Evolutionary conservation across 1,140 invertebrate genomes (phyloP), one percentile per base, ranked within the genome.

Genomic region (Aphis gossypii): DNA sequence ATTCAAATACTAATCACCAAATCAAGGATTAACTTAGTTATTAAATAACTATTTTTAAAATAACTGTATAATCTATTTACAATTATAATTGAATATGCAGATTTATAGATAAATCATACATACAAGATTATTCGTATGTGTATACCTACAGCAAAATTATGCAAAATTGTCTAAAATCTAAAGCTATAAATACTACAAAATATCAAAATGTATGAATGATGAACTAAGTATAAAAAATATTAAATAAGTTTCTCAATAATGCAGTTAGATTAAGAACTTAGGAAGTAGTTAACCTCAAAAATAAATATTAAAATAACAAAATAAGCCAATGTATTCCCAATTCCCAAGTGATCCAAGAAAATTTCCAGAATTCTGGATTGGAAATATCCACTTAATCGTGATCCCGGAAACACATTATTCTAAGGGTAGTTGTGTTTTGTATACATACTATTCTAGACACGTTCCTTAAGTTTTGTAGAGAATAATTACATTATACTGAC

Each of bases 211-310:
- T 76, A 76, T 76, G 60, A 76, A 76, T 35, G 60, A 35, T 76
- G 14, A 76, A 4, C 11, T 76, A 76, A 76, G n/a, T 76, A n/a
- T 35, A 76, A 30, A 68, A n/a, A 76, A 76, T 76, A n/a, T 76
- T 76, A 76, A 76, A n/a, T 30, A 76, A 76, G 60, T 35, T 76
- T 76, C n/a, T 76, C 60, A 76, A 76, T 76, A 68, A 68, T 68
- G 60, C 30, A 30, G 60, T 68, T n/a, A 68, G 60, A 68, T 68
- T 68, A 68, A 30, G 11, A 68, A 68, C 9, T 76, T 76, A 76
- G 14, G n/a, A 76, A 76, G 60, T 35, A 68, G 30, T 68, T 68
- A 68, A n/a, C 60, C 60, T 76, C 14, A n/a, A 76, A n/a, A n/a
- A n/a, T n/a, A n/a, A 76, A 76, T n/a, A 76, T 18, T 76, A n/a